Evolutionary conservation across 2,888 invertebrate species (phyloP), one percentile per base, ranked within the genome.

Genomic region (Phania funesta): DNA sequence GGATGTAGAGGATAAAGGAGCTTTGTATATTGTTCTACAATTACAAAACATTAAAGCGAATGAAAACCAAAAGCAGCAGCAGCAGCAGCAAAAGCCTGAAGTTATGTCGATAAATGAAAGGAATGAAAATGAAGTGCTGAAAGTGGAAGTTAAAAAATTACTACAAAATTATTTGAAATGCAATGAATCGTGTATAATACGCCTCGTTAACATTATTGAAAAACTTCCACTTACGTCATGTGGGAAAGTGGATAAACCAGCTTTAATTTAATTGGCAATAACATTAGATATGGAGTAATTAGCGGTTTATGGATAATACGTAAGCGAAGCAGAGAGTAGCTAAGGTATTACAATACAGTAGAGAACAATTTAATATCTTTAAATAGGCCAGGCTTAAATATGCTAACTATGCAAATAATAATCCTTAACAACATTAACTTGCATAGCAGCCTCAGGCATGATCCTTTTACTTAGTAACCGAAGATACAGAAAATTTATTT

Each of bases 191-290:
- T 58, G 32, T 46, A 35, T 79, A 65, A 79, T 73, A 67, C 78
- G 65, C 58, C 50, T 79, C 58, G 71, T 67, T 73, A 67, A 60
- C 50, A 65, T 58, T 58, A 79, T 65, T 73, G 65, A 67, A 71
- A 73, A 79, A 65, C 50, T 65, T 65, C 58, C 65, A 60, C 50
- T 67, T 50, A 73, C 71, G 65, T 79, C 65, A 79, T 79, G 65
- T 67, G 71, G 71, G 60, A 79, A 65, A 79, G 58, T 73, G 65
- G 65, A 67, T 79, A 79, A 79, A 52, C 65, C 78, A 20, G 78
- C 50, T 71, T 32, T 73, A 78, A 78, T 73, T 71, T 50, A 78
- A 78, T 78, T 78, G 64, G 71, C 78, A 71, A 78, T 65, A 71
- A 50, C 78, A 79, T 65, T 73, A 65, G 56, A 41, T 58, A 58